Conservation (phyloP, 2,888 invertebrate species). For the Palloptera scutellata region DNA sequence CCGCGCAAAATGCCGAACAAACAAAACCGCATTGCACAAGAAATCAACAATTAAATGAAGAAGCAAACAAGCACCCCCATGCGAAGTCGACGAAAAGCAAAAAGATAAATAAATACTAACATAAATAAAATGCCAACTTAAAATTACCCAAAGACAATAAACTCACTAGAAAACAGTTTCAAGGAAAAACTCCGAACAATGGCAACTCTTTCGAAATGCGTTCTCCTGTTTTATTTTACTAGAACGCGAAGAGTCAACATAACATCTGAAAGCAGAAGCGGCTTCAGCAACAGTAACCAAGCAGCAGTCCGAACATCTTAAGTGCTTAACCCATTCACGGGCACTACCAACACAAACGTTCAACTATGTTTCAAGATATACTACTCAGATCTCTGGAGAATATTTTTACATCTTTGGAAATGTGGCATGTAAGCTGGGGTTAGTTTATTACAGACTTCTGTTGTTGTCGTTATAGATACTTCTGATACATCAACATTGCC, state of each 20-base stretch:
- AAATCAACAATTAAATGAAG: too few relatives aligned
- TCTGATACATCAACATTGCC: too few relatives aligned
- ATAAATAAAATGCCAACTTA: slow-evolving; percentile 3
- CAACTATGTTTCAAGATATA: too few relatives aligned
- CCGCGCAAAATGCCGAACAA: too few relatives aligned
- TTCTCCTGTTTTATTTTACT: slow-evolving; percentile 36
- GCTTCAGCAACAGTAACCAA: slow-evolving; percentile 8
- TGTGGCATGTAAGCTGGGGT: too few relatives aligned
- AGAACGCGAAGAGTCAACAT: slow-evolving; percentile 42
- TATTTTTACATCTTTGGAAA: too few relatives aligned
- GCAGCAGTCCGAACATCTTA: background rate
- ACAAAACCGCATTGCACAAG: too few relatives aligned
- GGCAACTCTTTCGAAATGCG: slow-evolving; percentile 27
- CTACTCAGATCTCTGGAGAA: too few relatives aligned
- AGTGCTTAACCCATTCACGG: background rate
- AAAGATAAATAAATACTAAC: background rate
- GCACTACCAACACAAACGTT: background rate
- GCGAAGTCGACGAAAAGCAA: slow-evolving; percentile 36
- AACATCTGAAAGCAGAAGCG: slow-evolving; percentile 29
- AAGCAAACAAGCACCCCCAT: slow-evolving; percentile 35
- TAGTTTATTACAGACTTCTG: too few relatives aligned
- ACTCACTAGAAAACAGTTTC: slow-evolving; percentile 16
- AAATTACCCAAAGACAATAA: slow-evolving; percentile 6
- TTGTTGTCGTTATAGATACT: too few relatives aligned
- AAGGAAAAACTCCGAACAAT: slow-evolving; percentile 11